Conservation (phyloP, 2,888 invertebrate genomes). For the Gryllus longicercus region DNA sequence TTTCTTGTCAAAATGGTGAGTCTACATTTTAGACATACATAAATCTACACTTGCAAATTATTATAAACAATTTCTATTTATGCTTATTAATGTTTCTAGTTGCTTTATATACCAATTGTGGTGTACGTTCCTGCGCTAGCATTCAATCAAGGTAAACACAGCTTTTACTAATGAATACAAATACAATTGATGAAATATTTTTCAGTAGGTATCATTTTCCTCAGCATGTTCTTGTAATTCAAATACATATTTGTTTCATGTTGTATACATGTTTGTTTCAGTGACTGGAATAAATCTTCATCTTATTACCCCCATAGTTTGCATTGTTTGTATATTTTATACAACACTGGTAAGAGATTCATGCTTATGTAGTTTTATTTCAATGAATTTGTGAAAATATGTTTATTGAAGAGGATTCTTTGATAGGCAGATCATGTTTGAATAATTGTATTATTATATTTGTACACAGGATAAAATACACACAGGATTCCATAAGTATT, state of each 20-base stretch:
- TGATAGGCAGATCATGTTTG: no score
- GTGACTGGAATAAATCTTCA: constrained; percentile 80
- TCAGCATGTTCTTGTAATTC: not conserved
- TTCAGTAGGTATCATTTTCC: not conserved
- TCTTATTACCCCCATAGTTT: constrained; percentile 73
- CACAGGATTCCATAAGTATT: no score
- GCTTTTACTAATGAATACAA: no score
- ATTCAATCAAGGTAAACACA: constrained; percentile 67
- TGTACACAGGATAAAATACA: no score
- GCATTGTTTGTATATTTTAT: constrained; percentile 88
- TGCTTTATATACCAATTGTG: constrained; percentile 76
- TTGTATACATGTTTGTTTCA: constrained; percentile 49
- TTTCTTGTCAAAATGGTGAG: constrained; percentile 67
- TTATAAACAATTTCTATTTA: not conserved
- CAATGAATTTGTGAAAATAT: no score
- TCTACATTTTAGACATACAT: constrained; percentile 20
- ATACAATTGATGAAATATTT: no score
- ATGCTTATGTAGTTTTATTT: no score
- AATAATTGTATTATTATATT: no score
- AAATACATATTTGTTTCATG: constrained; percentile 20
- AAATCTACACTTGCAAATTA: not conserved
- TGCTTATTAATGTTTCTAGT: constrained; percentile 41
- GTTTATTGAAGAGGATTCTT: no score
- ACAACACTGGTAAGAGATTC: constrained; percentile 72
- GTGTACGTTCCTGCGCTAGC: constrained; percentile 86